Base-by-base conservation (phyloP, 2,888 invertebrate genomes). In the Tubulanus polymorphus region DNA sequence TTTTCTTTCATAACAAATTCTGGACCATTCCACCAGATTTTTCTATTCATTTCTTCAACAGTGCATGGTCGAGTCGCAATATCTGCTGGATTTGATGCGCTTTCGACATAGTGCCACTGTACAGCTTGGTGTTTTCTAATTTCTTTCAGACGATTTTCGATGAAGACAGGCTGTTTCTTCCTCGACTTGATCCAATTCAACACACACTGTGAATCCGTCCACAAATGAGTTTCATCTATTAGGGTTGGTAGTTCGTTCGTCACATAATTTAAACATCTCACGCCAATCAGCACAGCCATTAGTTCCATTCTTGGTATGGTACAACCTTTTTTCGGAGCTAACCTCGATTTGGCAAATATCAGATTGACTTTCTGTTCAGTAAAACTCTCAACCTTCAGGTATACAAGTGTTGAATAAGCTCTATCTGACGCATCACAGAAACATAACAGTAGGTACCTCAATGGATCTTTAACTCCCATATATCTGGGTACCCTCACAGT, bases 341-440 rank as follows among this genome's bases (percentile, higher is more conserved):
- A 25, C 8, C 26, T 6, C 3, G 26, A n/a, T 10, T 23, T 48
- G 26, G 25, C 25, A n/a, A 41, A 3, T 5, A 60, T 20, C 1
- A 60, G 35, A 48, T 20, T 29, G 15, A 30, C 37, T 12, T 51
- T 49, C n/a, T n/a, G n/a, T n/a, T n/a, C n/a, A n/a, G n/a, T n/a
- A n/a, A n/a, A n/a, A 26, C 20, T 20, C 6, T 10, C 28, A 1
- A 15, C 51, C 30, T 45, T 51, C 51, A 32, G 48, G 53, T 26
- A 59, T 35, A 30, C 55, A 55, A 25, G 53, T 41, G 5, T 26
- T 2, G 32, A 50, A 51, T 51, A 51, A 3, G 51, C 41, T 8
- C 20, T 12, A 25, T 37, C 37, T 12, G 47, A 51, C 2, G 51
- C 55, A 37, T 56, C 52, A 30, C 45, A 30, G 27, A 55, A 55